Percentiles rank a stretch among this genome's conserved stretches.
phyloP scores from a whole-genome alignment of 2,888 invertebrate species.

The Meliscaeva auricollis region DNA sequence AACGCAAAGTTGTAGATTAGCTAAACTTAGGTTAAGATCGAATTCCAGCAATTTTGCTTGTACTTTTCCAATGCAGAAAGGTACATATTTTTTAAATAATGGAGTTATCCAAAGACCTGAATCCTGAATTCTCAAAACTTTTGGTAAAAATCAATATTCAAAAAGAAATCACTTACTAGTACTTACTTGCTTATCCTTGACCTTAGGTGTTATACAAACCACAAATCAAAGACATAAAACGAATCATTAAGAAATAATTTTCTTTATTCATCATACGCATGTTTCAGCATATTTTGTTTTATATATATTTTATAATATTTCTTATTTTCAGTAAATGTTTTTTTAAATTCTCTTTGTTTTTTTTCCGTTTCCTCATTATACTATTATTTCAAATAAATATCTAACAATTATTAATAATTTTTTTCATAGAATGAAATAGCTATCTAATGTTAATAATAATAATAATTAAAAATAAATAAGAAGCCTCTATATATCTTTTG shows the following conservation, averaged over 20 bases:
- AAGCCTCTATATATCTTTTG: constrained; percentile 55
- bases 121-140: too few species aligned
- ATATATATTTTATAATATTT: constrained; percentile 50
- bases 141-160: too few species aligned
- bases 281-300: constrained; percentile 48
- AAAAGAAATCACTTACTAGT: too few species aligned
- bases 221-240: not conserved
- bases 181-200: too few species aligned
- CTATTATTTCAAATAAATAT: constrained; percentile 75
- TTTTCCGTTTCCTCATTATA: constrained; percentile 54
- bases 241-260: constrained; percentile 55
- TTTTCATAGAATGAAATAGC: constrained; percentile 72
- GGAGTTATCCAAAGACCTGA: too few species aligned
- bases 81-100: too few species aligned
- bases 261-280: constrained; percentile 61
- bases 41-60: too few species aligned
- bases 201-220: too few species aligned
- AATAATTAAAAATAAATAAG: constrained; percentile 61
- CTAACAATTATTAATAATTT: constrained; percentile 60
- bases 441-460: constrained; percentile 63
- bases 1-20: too few species aligned
- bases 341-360: constrained; percentile 69
- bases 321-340: constrained; percentile 47
- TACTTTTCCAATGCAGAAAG: too few species aligned
- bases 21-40: too few species aligned